Evolutionary conservation across 2,888 invertebrate genomes (phyloP).

Genomic region (Liopterus haemorrhoidalis): DNA sequence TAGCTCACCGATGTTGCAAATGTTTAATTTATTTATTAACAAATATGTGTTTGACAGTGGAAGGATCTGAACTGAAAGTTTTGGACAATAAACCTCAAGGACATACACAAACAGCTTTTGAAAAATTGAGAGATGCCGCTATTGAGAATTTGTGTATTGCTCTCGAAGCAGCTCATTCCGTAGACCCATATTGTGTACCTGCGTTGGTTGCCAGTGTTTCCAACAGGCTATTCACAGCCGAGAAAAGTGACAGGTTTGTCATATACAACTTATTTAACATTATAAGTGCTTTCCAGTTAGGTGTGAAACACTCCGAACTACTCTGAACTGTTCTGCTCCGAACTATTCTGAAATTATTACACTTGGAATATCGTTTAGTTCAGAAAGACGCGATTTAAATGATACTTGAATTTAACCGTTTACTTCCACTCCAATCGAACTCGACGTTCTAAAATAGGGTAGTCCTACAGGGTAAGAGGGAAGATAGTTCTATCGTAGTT

Average conservation of each 20-base stretch:
- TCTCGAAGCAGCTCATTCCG: constrained; percentile 78
- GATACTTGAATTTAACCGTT: no score
- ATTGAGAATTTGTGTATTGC: constrained; percentile 95
- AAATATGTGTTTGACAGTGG: constrained; percentile 46
- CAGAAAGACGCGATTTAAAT: no score
- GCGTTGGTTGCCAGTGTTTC: constrained; percentile 95
- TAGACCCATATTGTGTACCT: constrained; percentile 89
- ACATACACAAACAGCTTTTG: constrained; percentile 68
- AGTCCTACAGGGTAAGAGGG: no score
- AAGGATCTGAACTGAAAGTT: constrained; percentile 59
- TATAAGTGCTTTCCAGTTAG: no score
- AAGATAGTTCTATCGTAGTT: no score
- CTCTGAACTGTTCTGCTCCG: no score
- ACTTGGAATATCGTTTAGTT: no score
- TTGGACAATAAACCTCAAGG: constrained; percentile 51
- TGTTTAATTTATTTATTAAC: neutral
- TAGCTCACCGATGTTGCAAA: constrained; percentile 20
- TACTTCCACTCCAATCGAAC: no score
- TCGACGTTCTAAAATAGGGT: neutral
- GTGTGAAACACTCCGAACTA: no score
- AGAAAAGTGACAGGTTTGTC: constrained; percentile 72
- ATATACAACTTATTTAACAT: neutral
- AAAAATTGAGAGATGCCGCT: constrained; percentile 87
- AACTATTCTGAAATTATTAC: no score
- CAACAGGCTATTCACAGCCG: constrained; percentile 89